Evolutionary conservation across 2,888 invertebrate species (phyloP).

Genomic region (Macroteleia sp.): DNA sequence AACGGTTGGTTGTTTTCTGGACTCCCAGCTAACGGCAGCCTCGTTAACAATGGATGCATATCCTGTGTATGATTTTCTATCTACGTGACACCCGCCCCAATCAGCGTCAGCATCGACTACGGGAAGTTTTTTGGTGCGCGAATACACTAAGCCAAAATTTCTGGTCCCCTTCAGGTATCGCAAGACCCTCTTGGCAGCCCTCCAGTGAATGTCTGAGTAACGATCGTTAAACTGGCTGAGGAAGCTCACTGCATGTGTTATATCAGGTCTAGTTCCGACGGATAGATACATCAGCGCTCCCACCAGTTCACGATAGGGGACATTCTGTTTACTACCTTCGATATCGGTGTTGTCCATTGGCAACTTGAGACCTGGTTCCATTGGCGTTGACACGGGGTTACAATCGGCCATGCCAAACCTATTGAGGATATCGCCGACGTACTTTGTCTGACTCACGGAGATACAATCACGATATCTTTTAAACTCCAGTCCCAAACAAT

Average conservation of each 20-base stretch:
- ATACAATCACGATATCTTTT: not conserved
- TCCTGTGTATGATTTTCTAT: not conserved
- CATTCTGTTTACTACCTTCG: not conserved
- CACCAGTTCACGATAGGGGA: not conserved
- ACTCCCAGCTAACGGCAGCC: not conserved
- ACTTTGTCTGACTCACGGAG: not conserved
- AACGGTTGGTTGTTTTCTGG: not conserved
- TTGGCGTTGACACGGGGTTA: too few species aligned
- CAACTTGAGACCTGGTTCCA: too few species aligned
- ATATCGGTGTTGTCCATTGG: too few species aligned
- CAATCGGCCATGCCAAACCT: too few species aligned
- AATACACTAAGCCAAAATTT: not conserved
- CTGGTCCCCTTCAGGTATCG: not conserved
- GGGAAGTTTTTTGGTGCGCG: not conserved
- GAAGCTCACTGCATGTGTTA: not conserved
- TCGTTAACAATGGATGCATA: not conserved
- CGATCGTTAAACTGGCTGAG: not conserved
- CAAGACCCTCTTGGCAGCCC: not conserved
- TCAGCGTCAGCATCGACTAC: not conserved
- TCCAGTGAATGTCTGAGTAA: not conserved
- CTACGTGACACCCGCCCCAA: not conserved
- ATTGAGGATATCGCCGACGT: not conserved
- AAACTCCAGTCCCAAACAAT: conserved; percentile 57
- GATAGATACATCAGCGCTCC: not conserved
- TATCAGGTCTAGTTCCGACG: not conserved